Evolutionary conservation across 2,113 vertebrate species (phyloP), one percentile per base, ranked within the genome.

Genomic region (Strigops habroptila): DNA sequence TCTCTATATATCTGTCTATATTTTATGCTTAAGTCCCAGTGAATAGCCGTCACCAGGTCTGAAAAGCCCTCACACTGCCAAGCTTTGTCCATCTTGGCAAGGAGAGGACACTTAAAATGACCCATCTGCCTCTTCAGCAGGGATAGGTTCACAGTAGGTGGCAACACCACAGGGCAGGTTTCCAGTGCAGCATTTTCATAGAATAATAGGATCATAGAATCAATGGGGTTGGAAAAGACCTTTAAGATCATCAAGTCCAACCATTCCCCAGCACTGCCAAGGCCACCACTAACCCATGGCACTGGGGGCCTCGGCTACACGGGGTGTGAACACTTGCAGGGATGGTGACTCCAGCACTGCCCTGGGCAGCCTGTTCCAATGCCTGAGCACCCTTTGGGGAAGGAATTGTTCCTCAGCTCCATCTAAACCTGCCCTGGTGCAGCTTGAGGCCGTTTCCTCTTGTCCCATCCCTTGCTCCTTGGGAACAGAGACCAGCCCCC

Each of bases 191-290:
- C 7, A 41, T 64, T 79, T 76, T 35, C 57, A 35, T 35, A 7
- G 21, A 59, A 59, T 23, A 2, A n/a, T 7, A 57, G 57, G n/a
- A 59, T 23, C 5, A 59, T 7, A 57, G 55, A 59, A 59, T n/a
- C 55, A 59, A 1, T 0, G 0, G 6, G 57, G 9, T 4, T 59
- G 57, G 33, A 59, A 59, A 59, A 59, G 33, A 1, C 57, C 9
- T n/a, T n/a, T 7, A n/a, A 3, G 33, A 6, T 23, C 57, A 1
- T 59, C 14, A 13, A 59, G 33, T 59, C 21, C 55, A 57, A 9
- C 55, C 31, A 1, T 57, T n/a, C 19, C 43, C 31, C 12, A 57
- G 31, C 55, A 9, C 19, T 57, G 55, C 55, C 55, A 33, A 9
- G 19, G 31, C 31, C 19, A 57, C 55, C 31, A 22, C 31, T 57